Evolutionary conservation across 64 coral and sea anemone species (phyloP), one percentile per base, ranked within the genome.

Genomic region (Porites australiensis): DNA sequence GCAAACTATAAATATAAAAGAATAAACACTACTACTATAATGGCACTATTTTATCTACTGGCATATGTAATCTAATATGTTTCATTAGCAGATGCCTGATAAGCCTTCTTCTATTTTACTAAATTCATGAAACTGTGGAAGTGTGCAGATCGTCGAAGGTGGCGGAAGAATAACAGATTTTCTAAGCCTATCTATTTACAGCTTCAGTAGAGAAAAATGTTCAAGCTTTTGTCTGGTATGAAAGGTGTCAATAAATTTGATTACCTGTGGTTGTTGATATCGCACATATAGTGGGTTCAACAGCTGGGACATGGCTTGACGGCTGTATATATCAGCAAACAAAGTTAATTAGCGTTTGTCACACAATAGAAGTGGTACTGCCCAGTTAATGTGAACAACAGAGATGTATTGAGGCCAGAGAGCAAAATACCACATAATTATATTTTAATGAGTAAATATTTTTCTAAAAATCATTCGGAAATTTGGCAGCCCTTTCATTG

Each of bases 281-380:
- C 64, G 16, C 64, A 67, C 64, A 67, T 67, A 67, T 14, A 19
- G 64, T 67, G 0, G 64, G 64, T 67, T 67, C 4, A 67, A 67
- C 21, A 18, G 64, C 64, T 67, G 64, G 64, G 64, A 67, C 64
- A 67, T 67, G 64, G 64, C 64, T 67, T 67, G 64, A 67, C 21
- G 64, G 64, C 64, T 67, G 64, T 67, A 67, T 67, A 67, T 67
- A 67, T 67, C 64, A 67, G 64, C 64, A 67, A 67, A 67, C 10
- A 18, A 67, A 67, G 21, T 67, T 67, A 67, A 67, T 18, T 67
- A 67, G 64, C 21, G 16, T 67, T 67, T 6, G 64, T 67, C 64
- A 67, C 64, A 67, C 64, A 67, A 67, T 67, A 67, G 64, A 67
- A 67, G 64, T 67, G 64, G 64, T 66, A 66, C 64, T 66, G 64